Evolutionary conservation across 2,797 vertebrate species (phyloP).

Genomic region (Anguilla obscura): DNA sequence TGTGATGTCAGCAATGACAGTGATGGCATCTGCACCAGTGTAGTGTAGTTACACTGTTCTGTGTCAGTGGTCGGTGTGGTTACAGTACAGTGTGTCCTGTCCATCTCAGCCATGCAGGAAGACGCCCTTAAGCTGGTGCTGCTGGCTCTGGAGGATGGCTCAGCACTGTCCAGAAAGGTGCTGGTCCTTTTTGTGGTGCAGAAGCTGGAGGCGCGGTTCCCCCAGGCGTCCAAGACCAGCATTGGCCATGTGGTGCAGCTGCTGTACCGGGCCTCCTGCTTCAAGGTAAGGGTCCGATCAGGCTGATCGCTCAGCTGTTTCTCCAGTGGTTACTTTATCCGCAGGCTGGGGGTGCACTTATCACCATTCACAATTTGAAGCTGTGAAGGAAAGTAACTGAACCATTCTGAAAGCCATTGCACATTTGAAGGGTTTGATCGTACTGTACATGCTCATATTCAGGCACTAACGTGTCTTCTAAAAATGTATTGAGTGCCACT

Average conservation of each 20-base stretch:
- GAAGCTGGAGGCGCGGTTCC: slow-evolving; percentile 91
- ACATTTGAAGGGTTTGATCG: not conserved
- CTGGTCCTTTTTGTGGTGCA: slow-evolving; percentile 95
- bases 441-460: not conserved
- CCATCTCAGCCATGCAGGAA: slow-evolving; percentile 88
- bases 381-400: not conserved
- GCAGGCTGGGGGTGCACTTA: not conserved
- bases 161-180: slow-evolving; percentile 93
- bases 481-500: not conserved
- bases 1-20: not conserved
- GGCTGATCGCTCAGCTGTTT: not conserved
- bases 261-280: slow-evolving; percentile 93
- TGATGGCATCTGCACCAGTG: not conserved
- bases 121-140: slow-evolving; percentile 92
- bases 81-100: slow-evolving; percentile 8
- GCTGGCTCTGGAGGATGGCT: slow-evolving; percentile 92
- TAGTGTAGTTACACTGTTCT: not conserved
- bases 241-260: slow-evolving; percentile 96
- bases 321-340: not conserved
- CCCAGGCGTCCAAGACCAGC: slow-evolving; percentile 96
- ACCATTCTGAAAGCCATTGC: not conserved
- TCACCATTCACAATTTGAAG: not conserved
- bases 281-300: slow-evolving; percentile 77
- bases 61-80: not conserved
- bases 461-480: not conserved